Conservation (phyloP, 2,113 vertebrate species). For the Laterallus jamaicensis region DNA sequence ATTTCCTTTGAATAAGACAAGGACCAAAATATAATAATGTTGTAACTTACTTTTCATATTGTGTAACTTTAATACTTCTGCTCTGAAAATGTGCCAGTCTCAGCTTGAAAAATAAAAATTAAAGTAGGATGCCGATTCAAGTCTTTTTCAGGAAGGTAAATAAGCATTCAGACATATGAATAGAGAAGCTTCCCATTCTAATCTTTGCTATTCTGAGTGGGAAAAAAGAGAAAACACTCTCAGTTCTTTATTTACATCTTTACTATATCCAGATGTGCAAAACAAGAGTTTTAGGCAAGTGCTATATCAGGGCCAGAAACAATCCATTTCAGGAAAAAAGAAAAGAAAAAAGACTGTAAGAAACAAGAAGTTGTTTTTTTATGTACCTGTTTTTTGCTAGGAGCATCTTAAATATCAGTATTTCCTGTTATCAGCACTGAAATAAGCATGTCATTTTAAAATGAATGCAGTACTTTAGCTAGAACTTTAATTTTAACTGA, state of each 20-base stretch:
- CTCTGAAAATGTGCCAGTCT: neutral
- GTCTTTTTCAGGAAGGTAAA: neutral
- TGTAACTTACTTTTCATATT: neutral
- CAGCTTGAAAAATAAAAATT: neutral
- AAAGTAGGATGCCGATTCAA: neutral
- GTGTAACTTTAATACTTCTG: fast-evolving
- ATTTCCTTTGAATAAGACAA: neutral
- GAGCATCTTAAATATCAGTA: neutral
- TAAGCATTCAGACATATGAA: neutral
- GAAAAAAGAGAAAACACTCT: neutral
- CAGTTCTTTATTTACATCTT: neutral
- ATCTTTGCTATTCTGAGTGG: neutral
- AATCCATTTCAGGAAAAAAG: neutral
- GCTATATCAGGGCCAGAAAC: neutral
- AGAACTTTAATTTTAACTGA: neutral
- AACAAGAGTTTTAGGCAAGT: neutral
- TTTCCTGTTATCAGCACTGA: neutral
- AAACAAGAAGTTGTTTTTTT: neutral
- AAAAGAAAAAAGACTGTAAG: neutral
- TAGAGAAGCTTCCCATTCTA: neutral
- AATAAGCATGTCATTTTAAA: neutral
- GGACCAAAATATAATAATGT: neutral
- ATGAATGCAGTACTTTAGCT: neutral
- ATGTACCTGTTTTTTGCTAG: neutral
- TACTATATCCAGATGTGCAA: neutral